A percentile compares a stretch with the other conserved stretches of the same genome.
Conservation (phyloP, 2,797 vertebrate species). For the Muscicapa striata region DNA sequence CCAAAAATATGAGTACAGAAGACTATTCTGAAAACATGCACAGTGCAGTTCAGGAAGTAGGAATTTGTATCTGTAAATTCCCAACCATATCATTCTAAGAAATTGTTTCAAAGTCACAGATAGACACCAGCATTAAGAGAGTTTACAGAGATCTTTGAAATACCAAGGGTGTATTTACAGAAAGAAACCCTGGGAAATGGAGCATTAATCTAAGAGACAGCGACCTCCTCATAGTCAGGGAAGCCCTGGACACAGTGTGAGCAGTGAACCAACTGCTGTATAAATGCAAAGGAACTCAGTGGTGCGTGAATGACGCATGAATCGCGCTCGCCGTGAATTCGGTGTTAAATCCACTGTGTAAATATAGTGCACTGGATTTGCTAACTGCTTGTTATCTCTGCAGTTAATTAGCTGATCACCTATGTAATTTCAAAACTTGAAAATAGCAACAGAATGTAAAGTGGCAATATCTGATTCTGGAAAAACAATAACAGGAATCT, state of each 20-base stretch:
- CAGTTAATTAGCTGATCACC: slow-evolving; percentile 4
- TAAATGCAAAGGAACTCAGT: background rate
- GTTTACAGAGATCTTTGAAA: background rate
- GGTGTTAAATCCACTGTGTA: background rate
- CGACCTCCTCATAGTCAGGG: accelerated
- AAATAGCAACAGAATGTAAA: background rate
- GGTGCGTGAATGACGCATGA: background rate
- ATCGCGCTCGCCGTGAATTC: background rate
- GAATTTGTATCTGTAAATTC: background rate
- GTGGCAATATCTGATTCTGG: background rate
- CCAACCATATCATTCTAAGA: background rate
- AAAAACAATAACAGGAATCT: background rate
- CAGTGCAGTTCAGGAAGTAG: background rate
- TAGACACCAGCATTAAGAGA: background rate
- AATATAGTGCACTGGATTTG: background rate
- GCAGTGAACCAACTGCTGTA: background rate
- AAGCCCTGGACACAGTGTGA: background rate
- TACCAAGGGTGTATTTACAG: background rate
- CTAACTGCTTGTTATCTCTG: background rate
- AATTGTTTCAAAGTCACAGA: background rate
- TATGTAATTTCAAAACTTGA: background rate
- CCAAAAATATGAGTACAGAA: background rate
- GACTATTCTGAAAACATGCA: background rate
- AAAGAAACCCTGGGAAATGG: background rate
- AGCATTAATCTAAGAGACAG: background rate